These are phyloP conservation scores for Sceliomorpha sp. DNA, from an alignment of 2,888 invertebrate species.

Conservation along the genomic window DNA sequence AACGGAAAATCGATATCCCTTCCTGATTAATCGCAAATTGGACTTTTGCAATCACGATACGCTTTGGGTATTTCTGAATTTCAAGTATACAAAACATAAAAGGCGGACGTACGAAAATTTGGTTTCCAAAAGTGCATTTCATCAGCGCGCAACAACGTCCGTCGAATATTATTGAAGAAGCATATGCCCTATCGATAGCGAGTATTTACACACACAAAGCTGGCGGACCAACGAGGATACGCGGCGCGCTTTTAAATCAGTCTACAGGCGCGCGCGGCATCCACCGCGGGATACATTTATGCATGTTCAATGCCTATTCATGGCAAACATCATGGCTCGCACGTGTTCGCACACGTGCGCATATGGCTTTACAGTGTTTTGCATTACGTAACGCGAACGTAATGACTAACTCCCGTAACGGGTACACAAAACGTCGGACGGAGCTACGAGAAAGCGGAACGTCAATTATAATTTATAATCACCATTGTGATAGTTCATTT, in stretches of 20 bases:
- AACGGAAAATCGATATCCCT: conserved; percentile 10
- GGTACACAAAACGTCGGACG: too few species aligned
- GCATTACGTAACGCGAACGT: conserved; percentile 15
- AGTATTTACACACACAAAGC: conserved; percentile 15
- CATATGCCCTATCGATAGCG: conserved; percentile 12
- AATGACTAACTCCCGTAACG: conserved; percentile 11
- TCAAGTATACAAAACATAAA: not conserved
- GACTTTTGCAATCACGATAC: not conserved
- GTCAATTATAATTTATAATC: too few species aligned
- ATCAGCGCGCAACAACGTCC: conserved; percentile 10
- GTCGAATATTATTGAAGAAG: conserved; percentile 12
- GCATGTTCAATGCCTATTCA: conserved; percentile 27
- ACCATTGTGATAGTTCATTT: too few species aligned
- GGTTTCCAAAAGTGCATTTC: conserved; percentile 1
- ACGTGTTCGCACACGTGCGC: conserved; percentile 20
- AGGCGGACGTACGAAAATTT: not conserved
- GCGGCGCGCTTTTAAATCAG: conserved; percentile 28
- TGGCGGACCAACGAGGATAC: conserved; percentile 22
- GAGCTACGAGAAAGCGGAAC: too few species aligned
- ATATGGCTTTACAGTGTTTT: conserved; percentile 25
- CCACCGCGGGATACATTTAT: conserved; percentile 23
- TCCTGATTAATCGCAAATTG: not conserved
- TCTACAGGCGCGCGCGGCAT: conserved; percentile 17
- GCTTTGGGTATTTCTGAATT: not conserved
- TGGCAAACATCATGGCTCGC: conserved; percentile 26